Evolutionary conservation across 2,113 vertebrate species (phyloP), one percentile per base, ranked within the genome.

Genomic region (Vireo altiloquus): DNA sequence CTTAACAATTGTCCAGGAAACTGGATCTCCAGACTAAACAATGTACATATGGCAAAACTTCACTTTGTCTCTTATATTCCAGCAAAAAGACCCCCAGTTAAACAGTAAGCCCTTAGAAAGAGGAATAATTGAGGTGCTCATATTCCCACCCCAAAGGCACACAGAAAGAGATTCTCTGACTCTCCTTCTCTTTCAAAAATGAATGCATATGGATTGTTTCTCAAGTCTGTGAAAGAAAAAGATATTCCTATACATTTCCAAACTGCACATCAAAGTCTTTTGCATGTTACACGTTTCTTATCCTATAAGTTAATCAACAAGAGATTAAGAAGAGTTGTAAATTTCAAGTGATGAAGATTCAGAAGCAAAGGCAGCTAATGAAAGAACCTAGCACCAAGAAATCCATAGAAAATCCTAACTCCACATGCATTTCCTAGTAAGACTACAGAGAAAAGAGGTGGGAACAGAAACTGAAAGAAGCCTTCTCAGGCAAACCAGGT

Each of bases 51-150:
- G 1, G 50, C 16, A 86, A 90, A 85, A 10, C 8, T 33, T 52
- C 22, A 27, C 20, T 63, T 86, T 60, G 42, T 17, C 46, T 89
- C 59, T 64, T 59, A 31, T 11, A 57, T 31, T 76, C 37, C 40
- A 80, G 44, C 30, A 64, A 35, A 30, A 74, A 46, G 37, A 70
- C 15, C 9, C n/a, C 15, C 7, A 7, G 53, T 35, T 11, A 39
- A 82, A 65, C 44, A 66, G 22, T 1, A 1, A 37, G 25, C 15
- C 63, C 49, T 50, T 81, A 49, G 40, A 68, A 80, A 23, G 24
- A 77, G 37, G 30, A 85, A 75, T n/a, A 47, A 57, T 2, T 54
- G 33, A 18, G 2, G 1, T 0, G 0, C n/a, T 49, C 4, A 1
- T 10, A 28, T 24, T 44, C 27, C 27, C 47, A 72, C 24, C 27